Evolutionary conservation across 2,797 vertebrate genomes (phyloP), one percentile per base, ranked within the genome.

Genomic region (Peromyscus aztecus): DNA sequence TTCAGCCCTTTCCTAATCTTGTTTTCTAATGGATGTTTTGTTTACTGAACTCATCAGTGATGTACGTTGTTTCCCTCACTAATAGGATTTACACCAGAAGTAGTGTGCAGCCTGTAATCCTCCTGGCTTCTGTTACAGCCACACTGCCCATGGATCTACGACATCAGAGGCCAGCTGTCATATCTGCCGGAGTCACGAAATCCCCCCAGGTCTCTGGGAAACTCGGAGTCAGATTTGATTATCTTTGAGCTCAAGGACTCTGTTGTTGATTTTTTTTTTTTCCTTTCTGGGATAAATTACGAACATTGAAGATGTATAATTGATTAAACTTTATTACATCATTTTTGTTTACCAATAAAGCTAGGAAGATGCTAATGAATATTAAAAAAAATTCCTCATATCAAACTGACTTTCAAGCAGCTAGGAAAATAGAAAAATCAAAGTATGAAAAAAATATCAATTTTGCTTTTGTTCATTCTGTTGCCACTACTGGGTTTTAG

Each of bases 201-300:
- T 63, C 34, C 93, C 55, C 82, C 24, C 49, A 87, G 69, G 82
- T 78, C 85, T 67, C 88, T 94, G 76, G 83, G 92, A 96, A 90
- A 89, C 59, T 84, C 82, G 8, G 40, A 80, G 61, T 84, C 87
- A 94, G 78, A 97, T 96, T 97, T 49, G n/a, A 97, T 97, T 98
- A 97, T 91, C 94, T 95, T 81, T 95, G 82, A 95, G 69, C 78
- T 94, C 78, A 90, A 91, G 77, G 92, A 86, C 90, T 97, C 93
- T 97, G 84, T 80, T 93, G 84, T 63, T 97, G 89, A 95, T 95
- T 96, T 43, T n/a, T 85, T 40, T 40, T 29, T n/a, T n/a, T 95
- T 96, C 95, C 89, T 92, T 94, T 92, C 90, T 83, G 81, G 73
- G 59, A 94, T 89, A 96, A 96, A 92, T 84, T 95, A 97, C 5